Evolutionary conservation across 2,888 invertebrate genomes (phyloP), one percentile per base, ranked within the genome.

Genomic region (Brachyopa scutellaris): DNA sequence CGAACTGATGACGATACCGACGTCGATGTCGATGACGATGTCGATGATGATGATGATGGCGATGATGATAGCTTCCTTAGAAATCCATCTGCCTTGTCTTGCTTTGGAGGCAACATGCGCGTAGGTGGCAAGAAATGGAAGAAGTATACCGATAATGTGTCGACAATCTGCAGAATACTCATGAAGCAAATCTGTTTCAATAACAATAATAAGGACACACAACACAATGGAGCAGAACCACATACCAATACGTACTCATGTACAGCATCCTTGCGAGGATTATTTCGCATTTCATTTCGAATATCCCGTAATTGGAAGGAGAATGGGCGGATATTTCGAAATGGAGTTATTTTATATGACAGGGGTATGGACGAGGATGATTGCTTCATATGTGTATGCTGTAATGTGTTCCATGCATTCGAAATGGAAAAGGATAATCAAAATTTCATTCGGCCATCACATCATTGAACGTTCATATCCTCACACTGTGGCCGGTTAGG

Each of bases 371-470:
- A 61, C 47, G 33, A 49, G 29, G 67, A 80, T 69, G 80, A 80
- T 80, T 80, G 69, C 74, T 64, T 80, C 74, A 57, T 59, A 49
- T 45, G 51, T 69, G 51, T 59, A 49, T 45, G 51, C 4, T 67
- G 40, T 79, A 73, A 79, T 79, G 73, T 67, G 59, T 53, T 67
- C n/a, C 67, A 55, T 79, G 79, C 66, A 79, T 80, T 69, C 67
- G 64, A 64, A 74, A 74, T 80, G 80, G 69, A 57, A 74, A 67
- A 74, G 64, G 74, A 80, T 70, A 70, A 80, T 80, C 80, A 80
- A 74, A 74, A 64, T 80, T 64, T 80, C 74, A 80, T 74, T 70
- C 53, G 74, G 49, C 36, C 69, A 64, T 74, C 69, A 69, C 57
- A 57, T 64, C 62, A 51, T 62, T 70, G 74, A 69, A 73, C 72